Percentiles rank a stretch among this genome's conserved stretches.
Conservation (phyloP, 1,140 invertebrate genomes). For the Ganaspis sp. region DNA sequence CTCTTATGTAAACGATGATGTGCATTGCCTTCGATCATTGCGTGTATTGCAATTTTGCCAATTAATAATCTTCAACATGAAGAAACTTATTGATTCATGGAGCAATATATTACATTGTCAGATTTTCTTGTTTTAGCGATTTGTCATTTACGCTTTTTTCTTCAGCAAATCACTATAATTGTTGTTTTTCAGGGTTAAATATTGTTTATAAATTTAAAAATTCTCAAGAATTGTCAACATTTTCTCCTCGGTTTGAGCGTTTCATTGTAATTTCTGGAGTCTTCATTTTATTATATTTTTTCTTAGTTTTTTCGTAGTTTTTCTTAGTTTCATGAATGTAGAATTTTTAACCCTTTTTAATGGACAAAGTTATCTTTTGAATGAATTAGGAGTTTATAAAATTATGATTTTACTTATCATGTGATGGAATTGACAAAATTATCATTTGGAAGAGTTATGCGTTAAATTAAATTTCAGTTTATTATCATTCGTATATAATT, state of each 20-base stretch:
- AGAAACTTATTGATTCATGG: constrained; percentile 18
- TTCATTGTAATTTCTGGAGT: too few species aligned
- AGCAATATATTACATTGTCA: constrained; percentile 12
- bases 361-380: too few species aligned
- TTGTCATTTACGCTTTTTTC: constrained; percentile 5
- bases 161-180: neutral
- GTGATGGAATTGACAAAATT: too few species aligned
- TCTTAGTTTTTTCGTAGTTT: too few species aligned
- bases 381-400: too few species aligned
- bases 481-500: too few species aligned
- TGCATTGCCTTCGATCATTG: neutral
- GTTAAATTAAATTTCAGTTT: too few species aligned
- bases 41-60: constrained; percentile 1
- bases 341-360: too few species aligned
- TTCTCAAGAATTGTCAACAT: neutral
- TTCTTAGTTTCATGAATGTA: neutral
- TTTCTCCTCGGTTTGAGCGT: constrained; percentile 35
- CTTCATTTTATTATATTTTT: too few species aligned
- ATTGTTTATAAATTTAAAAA: too few species aligned
- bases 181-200: constrained; percentile 5
- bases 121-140: neutral
- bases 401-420: too few species aligned
- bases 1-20: neutral
- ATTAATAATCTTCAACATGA: neutral
- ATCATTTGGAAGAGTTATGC: too few species aligned